Conservation (phyloP, 2,797 vertebrate species). For the Cyprinodon diabolis region DNA sequence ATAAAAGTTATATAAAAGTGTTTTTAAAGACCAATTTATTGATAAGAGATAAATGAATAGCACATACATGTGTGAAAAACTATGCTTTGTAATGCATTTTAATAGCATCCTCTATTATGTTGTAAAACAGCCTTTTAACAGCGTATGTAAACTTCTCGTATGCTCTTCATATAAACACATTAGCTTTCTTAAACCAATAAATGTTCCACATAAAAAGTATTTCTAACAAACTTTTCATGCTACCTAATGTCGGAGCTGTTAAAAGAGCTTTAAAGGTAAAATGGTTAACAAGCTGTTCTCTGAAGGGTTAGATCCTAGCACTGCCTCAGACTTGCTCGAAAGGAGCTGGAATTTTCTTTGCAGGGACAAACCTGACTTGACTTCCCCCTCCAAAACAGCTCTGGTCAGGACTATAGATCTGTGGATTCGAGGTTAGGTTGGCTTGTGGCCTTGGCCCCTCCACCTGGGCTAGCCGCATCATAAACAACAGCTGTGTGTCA, state of each 20-base stretch:
- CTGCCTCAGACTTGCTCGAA: conserved; percentile 16
- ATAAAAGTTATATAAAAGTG: no score
- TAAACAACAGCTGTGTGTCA: conserved; percentile 79
- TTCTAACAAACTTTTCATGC: not conserved
- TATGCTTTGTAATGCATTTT: not conserved
- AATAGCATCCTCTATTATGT: not conserved
- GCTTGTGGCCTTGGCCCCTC: conserved; percentile 74
- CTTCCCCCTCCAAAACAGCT: conserved; percentile 46
- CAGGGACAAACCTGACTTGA: conserved; percentile 32
- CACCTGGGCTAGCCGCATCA: conserved; percentile 81
- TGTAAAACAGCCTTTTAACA: not conserved
- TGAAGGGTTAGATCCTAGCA: not conserved
- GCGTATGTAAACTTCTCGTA: not conserved
- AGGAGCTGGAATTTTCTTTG: conserved; percentile 11
- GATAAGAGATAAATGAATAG: no score
- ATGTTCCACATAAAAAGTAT: no score
- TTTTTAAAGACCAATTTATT: not conserved
- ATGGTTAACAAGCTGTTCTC: not conserved
- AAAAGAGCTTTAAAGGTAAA: not conserved
- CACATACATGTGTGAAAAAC: no score
- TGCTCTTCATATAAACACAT: not conserved
- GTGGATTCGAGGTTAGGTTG: conserved; percentile 72
- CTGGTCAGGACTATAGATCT: conserved; percentile 80
- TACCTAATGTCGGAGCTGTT: not conserved
- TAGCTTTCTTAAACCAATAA: not conserved